A percentile compares a stretch with the other conserved stretches of the same genome.
phyloP scores from a whole-genome alignment of 2,888 invertebrate species.

The Epirrhoe tristata region DNA sequence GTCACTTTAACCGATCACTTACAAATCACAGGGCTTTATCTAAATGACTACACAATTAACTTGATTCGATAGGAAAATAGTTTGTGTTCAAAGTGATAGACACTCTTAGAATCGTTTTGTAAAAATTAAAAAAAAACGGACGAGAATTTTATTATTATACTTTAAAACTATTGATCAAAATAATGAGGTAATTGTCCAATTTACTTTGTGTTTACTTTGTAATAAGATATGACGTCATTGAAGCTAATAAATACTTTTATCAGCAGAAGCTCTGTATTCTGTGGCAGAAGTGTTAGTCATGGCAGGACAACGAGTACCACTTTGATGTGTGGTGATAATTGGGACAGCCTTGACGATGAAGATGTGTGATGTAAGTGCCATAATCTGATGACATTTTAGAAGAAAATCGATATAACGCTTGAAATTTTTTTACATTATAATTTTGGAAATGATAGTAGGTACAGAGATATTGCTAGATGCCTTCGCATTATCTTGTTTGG shows the following conservation, averaged over 20 bases:
- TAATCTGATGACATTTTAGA: conserved; percentile 11
- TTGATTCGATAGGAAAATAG: not conserved
- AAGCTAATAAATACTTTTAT: conserved; percentile 16
- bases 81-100: not conserved
- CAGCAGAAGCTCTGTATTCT: too few species aligned
- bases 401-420: not conserved
- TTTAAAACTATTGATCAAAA: too few species aligned
- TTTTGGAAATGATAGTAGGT: too few species aligned
- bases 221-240: conserved; percentile 32
- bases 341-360: conserved; percentile 59
- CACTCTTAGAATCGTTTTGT: not conserved
- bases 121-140: not conserved
- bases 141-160: not conserved
- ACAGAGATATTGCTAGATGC: too few species aligned
- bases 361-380: conserved; percentile 42
- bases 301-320: conserved; percentile 62
- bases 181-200: not conserved
- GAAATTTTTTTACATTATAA: not conserved
- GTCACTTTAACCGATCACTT: conserved; percentile 50
- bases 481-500: too few species aligned
- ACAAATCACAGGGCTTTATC: conserved; percentile 35
- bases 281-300: conserved; percentile 58
- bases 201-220: conserved; percentile 7
- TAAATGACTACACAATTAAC: conserved; percentile 1
- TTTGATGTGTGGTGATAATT: conserved; percentile 62